A percentile compares a stretch with the other conserved stretches of the same genome.
These are phyloP conservation scores for Ylistrum balloti DNA, from an alignment of 1,140 invertebrate species.

Conservation along the genomic window DNA sequence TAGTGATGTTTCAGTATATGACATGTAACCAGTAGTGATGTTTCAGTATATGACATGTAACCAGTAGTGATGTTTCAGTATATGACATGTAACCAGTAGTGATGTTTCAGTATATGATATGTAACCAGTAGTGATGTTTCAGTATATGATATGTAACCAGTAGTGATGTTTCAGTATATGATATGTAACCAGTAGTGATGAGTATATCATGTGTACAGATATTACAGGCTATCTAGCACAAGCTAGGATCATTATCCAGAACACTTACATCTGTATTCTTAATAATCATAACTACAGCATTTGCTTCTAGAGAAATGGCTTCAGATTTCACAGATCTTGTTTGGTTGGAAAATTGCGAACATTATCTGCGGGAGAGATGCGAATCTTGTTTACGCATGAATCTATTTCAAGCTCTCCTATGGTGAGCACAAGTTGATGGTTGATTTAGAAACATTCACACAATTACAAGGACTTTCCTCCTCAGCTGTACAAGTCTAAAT, in stretches of 20 bases:
- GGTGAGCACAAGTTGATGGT: neutral
- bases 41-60: too few species aligned
- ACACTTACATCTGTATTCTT: neutral
- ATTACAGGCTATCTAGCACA: too few species aligned
- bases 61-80: too few species aligned
- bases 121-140: too few species aligned
- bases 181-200: too few species aligned
- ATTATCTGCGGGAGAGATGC: neutral
- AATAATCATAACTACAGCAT: neutral
- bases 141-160: too few species aligned
- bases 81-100: too few species aligned
- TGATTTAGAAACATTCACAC: conserved; percentile 8
- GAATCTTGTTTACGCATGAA: neutral
- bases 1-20: too few species aligned
- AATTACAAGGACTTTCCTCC: neutral
- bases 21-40: too few species aligned
- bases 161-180: too few species aligned
- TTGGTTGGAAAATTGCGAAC: neutral
- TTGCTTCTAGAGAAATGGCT: neutral
- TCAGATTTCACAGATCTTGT: neutral
- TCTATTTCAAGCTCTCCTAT: neutral
- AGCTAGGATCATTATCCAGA: neutral
- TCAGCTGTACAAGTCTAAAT: neutral
- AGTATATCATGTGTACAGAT: too few species aligned
- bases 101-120: too few species aligned